A percentile compares a stretch with the other conserved stretches of the same genome.
Conservation (phyloP, 1,140 invertebrate species). For the Drosophila miranda region DNA sequence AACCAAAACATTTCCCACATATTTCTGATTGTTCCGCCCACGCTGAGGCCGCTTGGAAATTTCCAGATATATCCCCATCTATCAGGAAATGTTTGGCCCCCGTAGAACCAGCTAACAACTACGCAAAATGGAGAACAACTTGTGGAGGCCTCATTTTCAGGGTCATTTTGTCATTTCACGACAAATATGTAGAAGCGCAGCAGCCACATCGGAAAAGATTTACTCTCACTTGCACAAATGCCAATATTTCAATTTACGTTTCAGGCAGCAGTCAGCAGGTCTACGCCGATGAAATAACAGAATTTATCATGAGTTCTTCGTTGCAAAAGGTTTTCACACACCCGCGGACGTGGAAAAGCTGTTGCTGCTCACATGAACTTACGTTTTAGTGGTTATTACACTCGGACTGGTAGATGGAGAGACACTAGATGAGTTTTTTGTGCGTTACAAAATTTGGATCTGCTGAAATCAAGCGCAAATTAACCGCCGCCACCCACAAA, state of each 20-base stretch:
- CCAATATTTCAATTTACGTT: neutral
- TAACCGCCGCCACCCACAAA: slow-evolving; percentile 75
- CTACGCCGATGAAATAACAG: slow-evolving; percentile 30
- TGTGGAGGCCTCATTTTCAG: slow-evolving; percentile 51
- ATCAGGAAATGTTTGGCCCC: neutral
- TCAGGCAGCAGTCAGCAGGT: slow-evolving; percentile 56
- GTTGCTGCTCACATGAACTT: slow-evolving; percentile 39
- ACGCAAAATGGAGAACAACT: neutral
- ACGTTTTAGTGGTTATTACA: slow-evolving; percentile 49
- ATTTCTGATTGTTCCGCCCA: slow-evolving; percentile 40
- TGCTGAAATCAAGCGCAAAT: slow-evolving; percentile 60
- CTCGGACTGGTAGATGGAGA: slow-evolving; percentile 41
- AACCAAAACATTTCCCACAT: slow-evolving; percentile 51
- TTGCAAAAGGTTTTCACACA: slow-evolving; percentile 20
- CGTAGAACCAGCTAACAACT: slow-evolving; percentile 1
- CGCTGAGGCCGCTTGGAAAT: slow-evolving; percentile 3
- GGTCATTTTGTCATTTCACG: slow-evolving; percentile 50
- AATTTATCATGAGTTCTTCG: slow-evolving; percentile 11
- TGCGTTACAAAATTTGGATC: slow-evolving; percentile 47
- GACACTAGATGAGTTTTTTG: slow-evolving; percentile 46
- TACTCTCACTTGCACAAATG: slow-evolving; percentile 11
- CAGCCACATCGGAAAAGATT: slow-evolving; percentile 33
- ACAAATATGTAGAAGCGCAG: slow-evolving; percentile 15
- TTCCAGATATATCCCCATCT: slow-evolving; percentile 24
- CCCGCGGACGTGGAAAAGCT: slow-evolving; percentile 8